These are phyloP conservation scores for Aleiodes testaceus DNA, from an alignment of 2,888 invertebrate species.

Conservation along the genomic window DNA sequence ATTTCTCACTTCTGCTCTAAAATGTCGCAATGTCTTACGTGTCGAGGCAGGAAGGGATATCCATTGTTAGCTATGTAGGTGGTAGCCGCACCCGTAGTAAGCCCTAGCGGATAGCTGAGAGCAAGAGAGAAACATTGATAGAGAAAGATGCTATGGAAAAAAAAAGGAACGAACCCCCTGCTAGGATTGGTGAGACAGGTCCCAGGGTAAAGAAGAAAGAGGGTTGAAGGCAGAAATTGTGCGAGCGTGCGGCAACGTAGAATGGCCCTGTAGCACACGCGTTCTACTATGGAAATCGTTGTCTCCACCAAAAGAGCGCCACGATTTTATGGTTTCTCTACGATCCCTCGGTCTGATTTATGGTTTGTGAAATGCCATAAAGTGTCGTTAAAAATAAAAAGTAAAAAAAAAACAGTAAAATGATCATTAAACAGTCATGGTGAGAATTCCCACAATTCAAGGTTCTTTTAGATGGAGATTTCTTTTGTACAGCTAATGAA, in stretches of 20 bases:
- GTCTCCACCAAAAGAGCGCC: slow-evolving; percentile 53
- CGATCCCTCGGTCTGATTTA: slow-evolving; percentile 63
- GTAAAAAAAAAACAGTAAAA: slow-evolving; percentile 24
- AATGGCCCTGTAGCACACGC: slow-evolving; percentile 34
- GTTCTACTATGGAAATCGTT: slow-evolving; percentile 38
- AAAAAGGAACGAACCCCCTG: slow-evolving; percentile 49
- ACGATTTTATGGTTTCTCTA: slow-evolving; percentile 63
- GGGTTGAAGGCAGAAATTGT: slow-evolving; percentile 31
- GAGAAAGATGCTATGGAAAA: slow-evolving; percentile 43
- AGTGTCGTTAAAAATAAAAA: slow-evolving; percentile 62
- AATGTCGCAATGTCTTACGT: slow-evolving; percentile 69
- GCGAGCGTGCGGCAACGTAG: slow-evolving; percentile 32
- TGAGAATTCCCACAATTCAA: slow-evolving; percentile 7
- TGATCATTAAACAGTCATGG: not conserved
- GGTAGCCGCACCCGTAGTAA: slow-evolving; percentile 22
- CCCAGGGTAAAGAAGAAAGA: slow-evolving; percentile 31
- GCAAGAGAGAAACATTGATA: slow-evolving; percentile 44
- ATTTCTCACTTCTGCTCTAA: slow-evolving; percentile 60
- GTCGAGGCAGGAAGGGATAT: slow-evolving; percentile 38
- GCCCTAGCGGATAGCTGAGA: slow-evolving; percentile 43
- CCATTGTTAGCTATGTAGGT: slow-evolving; percentile 56
- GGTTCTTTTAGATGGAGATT: not conserved
- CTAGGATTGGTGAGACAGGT: slow-evolving; percentile 51
- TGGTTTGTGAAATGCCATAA: slow-evolving; percentile 63
- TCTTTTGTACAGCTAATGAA: not conserved